These are phyloP conservation scores for Tympanoctomys barrerae DNA, from an alignment of 2,797 vertebrate genomes.

Conservation along the genomic window DNA sequence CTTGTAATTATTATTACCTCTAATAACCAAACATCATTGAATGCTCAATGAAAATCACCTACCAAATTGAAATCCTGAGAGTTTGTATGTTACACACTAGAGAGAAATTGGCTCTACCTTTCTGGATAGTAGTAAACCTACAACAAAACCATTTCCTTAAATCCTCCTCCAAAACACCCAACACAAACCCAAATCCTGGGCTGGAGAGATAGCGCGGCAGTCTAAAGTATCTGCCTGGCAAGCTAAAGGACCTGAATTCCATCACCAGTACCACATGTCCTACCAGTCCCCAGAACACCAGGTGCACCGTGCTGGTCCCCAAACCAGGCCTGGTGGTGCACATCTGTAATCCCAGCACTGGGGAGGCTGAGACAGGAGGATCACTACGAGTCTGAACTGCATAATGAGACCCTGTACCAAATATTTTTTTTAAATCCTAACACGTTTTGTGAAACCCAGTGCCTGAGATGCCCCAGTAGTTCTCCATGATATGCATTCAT, in stretches of 20 bases:
- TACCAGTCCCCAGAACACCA: too few species aligned
- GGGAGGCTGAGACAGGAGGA: too few species aligned
- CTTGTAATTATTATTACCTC: background rate
- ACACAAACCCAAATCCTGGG: background rate
- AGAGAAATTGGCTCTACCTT: background rate
- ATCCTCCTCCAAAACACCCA: background rate
- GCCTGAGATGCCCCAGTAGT: background rate
- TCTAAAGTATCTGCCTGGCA: too few species aligned
- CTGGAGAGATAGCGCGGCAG: too few species aligned
- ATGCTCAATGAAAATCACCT: conserved; percentile 45
- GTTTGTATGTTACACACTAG: background rate
- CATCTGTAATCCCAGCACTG: too few species aligned
- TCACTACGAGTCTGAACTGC: too few species aligned
- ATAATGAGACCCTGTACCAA: too few species aligned
- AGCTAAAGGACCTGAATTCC: too few species aligned
- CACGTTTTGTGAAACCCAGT: background rate
- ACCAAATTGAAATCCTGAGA: background rate
- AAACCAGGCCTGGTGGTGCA: too few species aligned
- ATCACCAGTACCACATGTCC: too few species aligned
- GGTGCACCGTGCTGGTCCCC: too few species aligned
- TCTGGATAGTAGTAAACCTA: conserved; percentile 50
- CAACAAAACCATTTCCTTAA: conserved; percentile 7
- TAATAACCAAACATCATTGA: conserved; percentile 17
- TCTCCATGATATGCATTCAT: background rate
- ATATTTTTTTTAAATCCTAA: background rate